phyloP scores from a whole-genome alignment of 2,113 vertebrate species.

The Otolemur garnettii region DNA sequence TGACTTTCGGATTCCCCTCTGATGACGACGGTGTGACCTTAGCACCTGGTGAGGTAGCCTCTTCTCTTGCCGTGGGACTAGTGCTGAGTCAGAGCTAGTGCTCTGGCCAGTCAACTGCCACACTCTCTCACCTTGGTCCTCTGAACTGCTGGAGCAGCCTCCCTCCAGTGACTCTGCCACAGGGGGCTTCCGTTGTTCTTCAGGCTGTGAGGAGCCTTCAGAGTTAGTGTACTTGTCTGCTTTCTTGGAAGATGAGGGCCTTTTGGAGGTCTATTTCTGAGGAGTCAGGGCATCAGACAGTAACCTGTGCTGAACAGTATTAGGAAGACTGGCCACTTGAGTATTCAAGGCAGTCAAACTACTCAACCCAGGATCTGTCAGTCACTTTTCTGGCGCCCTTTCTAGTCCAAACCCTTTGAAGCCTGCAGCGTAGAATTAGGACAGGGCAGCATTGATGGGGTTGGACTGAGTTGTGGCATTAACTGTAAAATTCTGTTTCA shows the following conservation, averaged over 20 bases:
- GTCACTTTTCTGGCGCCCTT: constrained; percentile 91
- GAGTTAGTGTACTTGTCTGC: constrained; percentile 87
- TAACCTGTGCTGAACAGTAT: constrained; percentile 98
- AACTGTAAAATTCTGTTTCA: constrained; percentile 93
- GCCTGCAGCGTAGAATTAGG: constrained; percentile 87
- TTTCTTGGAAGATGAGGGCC: constrained; percentile 91
- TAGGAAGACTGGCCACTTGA: constrained; percentile 98
- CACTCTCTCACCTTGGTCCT: constrained; percentile 89
- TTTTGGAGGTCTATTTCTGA: constrained; percentile 93
- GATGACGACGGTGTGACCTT: constrained; percentile 85
- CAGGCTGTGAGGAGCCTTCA: constrained; percentile 90
- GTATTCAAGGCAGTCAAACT: constrained; percentile 97
- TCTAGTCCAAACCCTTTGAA: constrained; percentile 91
- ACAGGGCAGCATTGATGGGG: constrained; percentile 93
- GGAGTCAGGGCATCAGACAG: constrained; percentile 96
- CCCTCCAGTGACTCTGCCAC: constrained; percentile 90
- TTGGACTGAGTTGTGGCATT: constrained; percentile 97
- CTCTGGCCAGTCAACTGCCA: constrained; percentile 95
- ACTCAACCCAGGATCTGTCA: constrained; percentile 95
- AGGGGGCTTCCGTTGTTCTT: constrained; percentile 91
- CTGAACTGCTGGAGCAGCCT: constrained; percentile 91
- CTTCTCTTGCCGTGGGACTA: constrained; percentile 86
- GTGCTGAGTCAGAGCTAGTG: constrained; percentile 91
- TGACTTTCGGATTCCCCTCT: constrained; percentile 88
- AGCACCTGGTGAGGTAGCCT: constrained; percentile 84